Base-by-base conservation (phyloP, 2,113 vertebrate species). In the Conger conger region DNA sequence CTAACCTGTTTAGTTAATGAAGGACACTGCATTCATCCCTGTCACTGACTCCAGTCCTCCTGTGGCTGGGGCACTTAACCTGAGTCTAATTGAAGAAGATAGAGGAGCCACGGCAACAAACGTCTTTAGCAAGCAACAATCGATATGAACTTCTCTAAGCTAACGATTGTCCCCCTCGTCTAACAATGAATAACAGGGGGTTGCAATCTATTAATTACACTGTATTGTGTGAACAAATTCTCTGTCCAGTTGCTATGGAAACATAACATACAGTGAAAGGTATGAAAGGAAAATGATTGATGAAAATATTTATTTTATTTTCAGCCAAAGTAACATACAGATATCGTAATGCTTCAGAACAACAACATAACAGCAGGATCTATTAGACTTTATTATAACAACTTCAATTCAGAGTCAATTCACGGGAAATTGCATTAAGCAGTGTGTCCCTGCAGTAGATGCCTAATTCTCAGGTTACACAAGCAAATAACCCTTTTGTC, bases 31-130 rank as follows among this genome's bases (percentile, higher is more conserved):
- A 95, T 95, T 95, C 94, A 96, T 96, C 95, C 95, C 93, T 95
- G 93, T 95, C 95, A 95, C 96, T 95, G 96, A 96, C 94, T 95
- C 93, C 93, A 96, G 93, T 96, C 95, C 95, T 96, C 95, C 94
- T 94, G 92, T 76, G 94, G 94, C 94, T 95, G 95, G 96, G 96
- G 95, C 96, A 96, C 96, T 96, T 96, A 96, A 96, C 95, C 96
- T 96, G 95, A 96, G 93, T 94, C 96, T 96, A 96, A 96, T 96
- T 96, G 95, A 96, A 96, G 95, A 95, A 96, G 95, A 96, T 95
- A 96, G 94, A 96, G 93, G 94, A 95, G 93, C 93, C 94, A 94
- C 94, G 95, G 95, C 95, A 96, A 95, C 95, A 96, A 96, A 96
- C 95, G 96, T 94, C 95, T 95, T 96, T 95, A 95, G 94, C 95